Conservation (phyloP, 2,888 invertebrate species). For the Erynnis tages region DNA sequence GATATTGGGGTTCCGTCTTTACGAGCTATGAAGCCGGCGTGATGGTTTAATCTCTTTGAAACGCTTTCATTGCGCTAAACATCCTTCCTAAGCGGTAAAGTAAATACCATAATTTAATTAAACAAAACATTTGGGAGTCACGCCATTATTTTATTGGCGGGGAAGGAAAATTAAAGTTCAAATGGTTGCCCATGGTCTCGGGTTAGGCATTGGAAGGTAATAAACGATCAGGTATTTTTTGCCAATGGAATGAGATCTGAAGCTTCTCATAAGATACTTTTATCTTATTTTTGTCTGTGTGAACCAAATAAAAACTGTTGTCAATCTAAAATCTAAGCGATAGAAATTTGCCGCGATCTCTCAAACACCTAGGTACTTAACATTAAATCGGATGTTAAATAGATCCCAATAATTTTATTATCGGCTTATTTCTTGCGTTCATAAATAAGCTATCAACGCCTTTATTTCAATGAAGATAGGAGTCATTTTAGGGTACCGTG, state of each 20-base stretch:
- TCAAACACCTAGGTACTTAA: neutral
- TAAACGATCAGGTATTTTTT: no score
- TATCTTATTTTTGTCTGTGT: no score
- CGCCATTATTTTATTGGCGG: no score
- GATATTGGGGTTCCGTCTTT: neutral
- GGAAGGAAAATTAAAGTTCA: no score
- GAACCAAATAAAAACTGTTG: no score
- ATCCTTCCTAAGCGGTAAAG: slow-evolving; percentile 34
- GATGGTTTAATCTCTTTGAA: slow-evolving; percentile 21
- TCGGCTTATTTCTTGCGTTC: slow-evolving; percentile 50
- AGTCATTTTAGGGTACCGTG: neutral
- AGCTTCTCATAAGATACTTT: no score
- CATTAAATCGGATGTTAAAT: slow-evolving; percentile 48
- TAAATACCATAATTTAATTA: neutral
- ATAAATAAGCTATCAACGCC: slow-evolving; percentile 25
- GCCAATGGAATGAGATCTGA: no score
- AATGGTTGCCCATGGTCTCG: no score
- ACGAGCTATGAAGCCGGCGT: slow-evolving; percentile 4
- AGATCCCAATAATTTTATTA: slow-evolving; percentile 65
- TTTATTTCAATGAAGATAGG: neutral
- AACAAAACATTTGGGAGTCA: no score
- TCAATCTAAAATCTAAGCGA: neutral
- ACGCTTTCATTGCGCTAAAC: slow-evolving; percentile 39
- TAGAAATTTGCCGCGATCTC: neutral
- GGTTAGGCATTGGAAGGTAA: no score